Conservation (phyloP, 1,140 invertebrate genomes). For the Trichonephila clavata region DNA sequence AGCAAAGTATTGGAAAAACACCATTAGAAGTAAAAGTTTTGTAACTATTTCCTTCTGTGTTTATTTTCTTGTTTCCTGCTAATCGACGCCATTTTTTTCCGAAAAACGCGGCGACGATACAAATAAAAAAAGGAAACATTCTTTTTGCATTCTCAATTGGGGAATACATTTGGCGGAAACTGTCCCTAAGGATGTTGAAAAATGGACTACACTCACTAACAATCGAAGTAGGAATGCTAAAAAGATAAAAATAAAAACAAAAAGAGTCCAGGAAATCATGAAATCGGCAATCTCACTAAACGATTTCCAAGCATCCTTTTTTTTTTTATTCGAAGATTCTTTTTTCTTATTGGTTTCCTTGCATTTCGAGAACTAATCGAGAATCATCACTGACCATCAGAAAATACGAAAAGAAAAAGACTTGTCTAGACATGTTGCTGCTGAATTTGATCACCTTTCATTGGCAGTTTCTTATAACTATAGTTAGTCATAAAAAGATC, state of each 20-base stretch:
- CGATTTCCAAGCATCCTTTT: neutral
- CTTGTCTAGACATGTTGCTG: neutral
- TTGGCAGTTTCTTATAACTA: neutral
- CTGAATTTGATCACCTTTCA: constrained; percentile 22
- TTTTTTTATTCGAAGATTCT: neutral
- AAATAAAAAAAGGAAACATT: neutral
- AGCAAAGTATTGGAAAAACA: neutral
- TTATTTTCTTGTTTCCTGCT: neutral
- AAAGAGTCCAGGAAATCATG: neutral
- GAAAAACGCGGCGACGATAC: neutral
- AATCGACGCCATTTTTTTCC: constrained; percentile 23
- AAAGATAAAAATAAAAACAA: neutral
- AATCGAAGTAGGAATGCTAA: neutral
- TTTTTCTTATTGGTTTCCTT: neutral
- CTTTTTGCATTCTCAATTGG: neutral
- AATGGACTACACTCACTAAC: constrained; percentile 16
- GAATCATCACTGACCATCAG: neutral
- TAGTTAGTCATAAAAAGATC: too few species aligned
- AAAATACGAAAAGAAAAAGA: neutral
- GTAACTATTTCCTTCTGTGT: neutral
- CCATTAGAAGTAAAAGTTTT: neutral
- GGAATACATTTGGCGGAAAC: constrained; percentile 53
- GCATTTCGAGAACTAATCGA: constrained; percentile 23
- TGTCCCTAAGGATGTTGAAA: constrained; percentile 37
- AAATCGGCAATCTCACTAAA: constrained; percentile 52